Evolutionary conservation across 1,140 invertebrate species (phyloP).

Genomic region (Ridgeia piscesae): DNA sequence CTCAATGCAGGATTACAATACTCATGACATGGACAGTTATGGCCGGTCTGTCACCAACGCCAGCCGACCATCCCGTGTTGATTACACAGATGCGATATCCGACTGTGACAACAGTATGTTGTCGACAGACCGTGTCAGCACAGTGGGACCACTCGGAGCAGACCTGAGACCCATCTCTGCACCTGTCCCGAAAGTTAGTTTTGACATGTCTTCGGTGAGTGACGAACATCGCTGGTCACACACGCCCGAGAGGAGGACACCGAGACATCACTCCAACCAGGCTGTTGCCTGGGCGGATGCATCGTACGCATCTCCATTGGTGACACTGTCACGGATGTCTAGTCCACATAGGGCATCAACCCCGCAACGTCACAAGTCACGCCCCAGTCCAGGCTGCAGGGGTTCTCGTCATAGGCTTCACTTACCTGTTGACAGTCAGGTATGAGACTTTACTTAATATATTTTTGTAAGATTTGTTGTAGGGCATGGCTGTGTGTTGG

Average conservation of each 20-base stretch:
- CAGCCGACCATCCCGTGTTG: not conserved
- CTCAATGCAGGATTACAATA: not conserved
- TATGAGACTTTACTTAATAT: not conserved
- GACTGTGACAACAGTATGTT: conserved; percentile 38
- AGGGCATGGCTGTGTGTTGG: too few species aligned
- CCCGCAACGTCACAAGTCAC: conserved; percentile 34
- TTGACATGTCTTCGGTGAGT: not conserved
- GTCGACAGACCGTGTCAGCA: conserved; percentile 31
- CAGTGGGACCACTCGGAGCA: not conserved
- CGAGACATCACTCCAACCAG: not conserved
- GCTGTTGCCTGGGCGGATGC: not conserved
- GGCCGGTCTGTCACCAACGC: not conserved
- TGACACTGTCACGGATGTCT: conserved; percentile 29
- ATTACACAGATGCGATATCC: conserved; percentile 36
- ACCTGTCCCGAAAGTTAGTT: not conserved
- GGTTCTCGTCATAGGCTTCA: not conserved
- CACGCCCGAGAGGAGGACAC: not conserved
- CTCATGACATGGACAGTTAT: not conserved
- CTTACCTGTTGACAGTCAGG: not conserved
- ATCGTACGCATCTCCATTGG: not conserved
- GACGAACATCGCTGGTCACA: not conserved
- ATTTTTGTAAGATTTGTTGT: too few species aligned
- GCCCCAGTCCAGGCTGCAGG: conserved; percentile 19
- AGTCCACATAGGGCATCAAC: conserved; percentile 34
- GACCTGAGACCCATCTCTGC: not conserved